Conservation (phyloP, 1,140 invertebrate genomes). For the Zophobas morio region DNA sequence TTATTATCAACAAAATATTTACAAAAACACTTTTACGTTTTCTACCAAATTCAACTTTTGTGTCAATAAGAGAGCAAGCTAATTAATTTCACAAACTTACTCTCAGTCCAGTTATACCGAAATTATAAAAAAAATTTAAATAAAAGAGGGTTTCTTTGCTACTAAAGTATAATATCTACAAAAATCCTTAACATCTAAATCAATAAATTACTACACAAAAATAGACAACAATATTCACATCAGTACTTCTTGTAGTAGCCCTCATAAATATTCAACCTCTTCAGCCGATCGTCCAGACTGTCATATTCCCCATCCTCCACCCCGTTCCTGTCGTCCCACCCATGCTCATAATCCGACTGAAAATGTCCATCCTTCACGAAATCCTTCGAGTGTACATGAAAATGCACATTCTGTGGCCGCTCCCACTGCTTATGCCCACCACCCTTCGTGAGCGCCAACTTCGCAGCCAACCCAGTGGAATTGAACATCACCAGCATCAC, state of each 20-base stretch:
- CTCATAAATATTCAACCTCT: conserved; percentile 30
- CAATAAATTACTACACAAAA: neutral
- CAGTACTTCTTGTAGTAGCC: conserved; percentile 8
- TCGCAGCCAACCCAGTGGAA: conserved; percentile 56
- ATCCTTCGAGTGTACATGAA: conserved; percentile 56
- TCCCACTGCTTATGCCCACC: conserved; percentile 20
- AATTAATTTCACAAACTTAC: too few species aligned
- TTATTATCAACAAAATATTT: too few species aligned
- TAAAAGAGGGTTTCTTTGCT: too few species aligned
- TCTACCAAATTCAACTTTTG: too few species aligned
- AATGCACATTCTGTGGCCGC: conserved; percentile 54
- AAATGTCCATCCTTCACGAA: neutral
- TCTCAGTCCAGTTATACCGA: too few species aligned
- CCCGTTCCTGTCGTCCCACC: conserved; percentile 26
- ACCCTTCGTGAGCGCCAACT: conserved; percentile 50
- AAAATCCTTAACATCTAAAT: conserved; percentile 27
- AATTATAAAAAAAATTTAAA: too few species aligned
- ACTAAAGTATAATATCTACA: conserved; percentile 19
- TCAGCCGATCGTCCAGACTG: conserved; percentile 17
- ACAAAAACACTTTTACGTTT: too few species aligned
- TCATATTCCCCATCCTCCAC: conserved; percentile 15
- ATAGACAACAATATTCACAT: conserved; percentile 10
- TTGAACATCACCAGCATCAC: conserved; percentile 57
- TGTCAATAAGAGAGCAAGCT: too few species aligned
- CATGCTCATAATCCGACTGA: conserved; percentile 17